Evolutionary conservation across 2,113 vertebrate genomes (phyloP).

Genomic region (Hystrix brachyura): DNA sequence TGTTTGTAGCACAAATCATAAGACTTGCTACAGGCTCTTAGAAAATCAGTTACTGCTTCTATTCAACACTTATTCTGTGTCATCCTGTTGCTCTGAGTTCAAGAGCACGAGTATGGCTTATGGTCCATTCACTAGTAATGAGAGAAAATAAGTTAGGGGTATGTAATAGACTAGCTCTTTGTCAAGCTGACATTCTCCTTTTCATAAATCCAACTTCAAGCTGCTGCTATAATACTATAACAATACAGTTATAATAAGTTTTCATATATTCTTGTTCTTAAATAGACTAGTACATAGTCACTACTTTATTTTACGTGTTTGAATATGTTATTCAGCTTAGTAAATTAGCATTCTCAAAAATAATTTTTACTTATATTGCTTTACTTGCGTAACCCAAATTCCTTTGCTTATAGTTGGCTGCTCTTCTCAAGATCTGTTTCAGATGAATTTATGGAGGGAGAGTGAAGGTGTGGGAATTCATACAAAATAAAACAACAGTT

Average conservation of each 20-base stretch:
- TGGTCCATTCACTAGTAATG: background rate
- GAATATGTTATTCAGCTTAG: background rate
- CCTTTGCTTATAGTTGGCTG: background rate
- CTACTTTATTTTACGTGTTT: background rate
- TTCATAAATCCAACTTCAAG: background rate
- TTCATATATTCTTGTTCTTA: background rate
- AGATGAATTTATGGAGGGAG: background rate
- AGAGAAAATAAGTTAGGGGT: background rate
- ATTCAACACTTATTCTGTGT: background rate
- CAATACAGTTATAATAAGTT: background rate
- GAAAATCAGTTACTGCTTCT: background rate
- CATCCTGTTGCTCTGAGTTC: background rate
- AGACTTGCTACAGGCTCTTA: accelerated
- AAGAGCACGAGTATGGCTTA: background rate
- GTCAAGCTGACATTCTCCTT: background rate
- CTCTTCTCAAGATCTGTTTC: background rate
- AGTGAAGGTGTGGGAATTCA: background rate
- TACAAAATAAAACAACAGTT: background rate
- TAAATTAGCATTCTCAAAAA: background rate
- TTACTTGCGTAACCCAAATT: background rate
- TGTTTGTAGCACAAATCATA: background rate
- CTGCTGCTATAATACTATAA: background rate
- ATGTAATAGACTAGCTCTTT: background rate
- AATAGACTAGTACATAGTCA: background rate
- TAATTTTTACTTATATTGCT: background rate